phyloP scores from a whole-genome alignment of 2,888 invertebrate genomes.

The Noctua fimbriata region DNA sequence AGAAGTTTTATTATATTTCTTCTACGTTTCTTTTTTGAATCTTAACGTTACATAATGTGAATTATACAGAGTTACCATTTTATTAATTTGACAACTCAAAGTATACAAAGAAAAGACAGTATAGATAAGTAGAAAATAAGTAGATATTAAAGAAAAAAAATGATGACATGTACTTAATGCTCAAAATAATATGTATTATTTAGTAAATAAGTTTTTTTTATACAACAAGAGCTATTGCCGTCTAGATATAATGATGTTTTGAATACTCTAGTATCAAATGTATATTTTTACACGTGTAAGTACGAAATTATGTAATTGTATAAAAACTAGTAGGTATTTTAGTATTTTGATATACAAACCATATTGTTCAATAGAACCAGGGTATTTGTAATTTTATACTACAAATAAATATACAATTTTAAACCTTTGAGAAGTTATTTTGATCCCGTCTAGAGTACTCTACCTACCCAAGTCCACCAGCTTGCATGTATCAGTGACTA shows the following conservation, averaged over 20 bases:
- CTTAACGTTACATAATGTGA: neutral
- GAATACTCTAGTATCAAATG: constrained; percentile 1
- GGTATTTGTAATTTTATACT: constrained; percentile 36
- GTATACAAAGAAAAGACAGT: constrained; percentile 20
- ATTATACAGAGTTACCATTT: constrained; percentile 51
- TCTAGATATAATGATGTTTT: constrained; percentile 1
- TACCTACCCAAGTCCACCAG: neutral
- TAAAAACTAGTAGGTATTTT: neutral
- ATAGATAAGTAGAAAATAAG: constrained; percentile 23
- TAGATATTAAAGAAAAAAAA: constrained; percentile 5
- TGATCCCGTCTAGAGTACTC: neutral
- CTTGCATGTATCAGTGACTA: neutral
- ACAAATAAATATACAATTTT: constrained; percentile 43
- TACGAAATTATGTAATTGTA: constrained; percentile 3
- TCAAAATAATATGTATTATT: constrained; percentile 38
- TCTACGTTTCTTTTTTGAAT: neutral
- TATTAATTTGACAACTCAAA: constrained; percentile 15
- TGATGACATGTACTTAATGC: constrained; percentile 48
- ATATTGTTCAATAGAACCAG: constrained; percentile 44
- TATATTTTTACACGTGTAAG: neutral
- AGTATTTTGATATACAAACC: neutral
- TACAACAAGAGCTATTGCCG: neutral
- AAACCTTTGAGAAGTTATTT: neutral
- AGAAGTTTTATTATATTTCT: neutral
- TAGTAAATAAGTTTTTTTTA: constrained; percentile 26